Percentiles rank a stretch among this genome's conserved stretches.
phyloP scores from a whole-genome alignment of 2,113 vertebrate species.

The Pachyramphus minor region DNA sequence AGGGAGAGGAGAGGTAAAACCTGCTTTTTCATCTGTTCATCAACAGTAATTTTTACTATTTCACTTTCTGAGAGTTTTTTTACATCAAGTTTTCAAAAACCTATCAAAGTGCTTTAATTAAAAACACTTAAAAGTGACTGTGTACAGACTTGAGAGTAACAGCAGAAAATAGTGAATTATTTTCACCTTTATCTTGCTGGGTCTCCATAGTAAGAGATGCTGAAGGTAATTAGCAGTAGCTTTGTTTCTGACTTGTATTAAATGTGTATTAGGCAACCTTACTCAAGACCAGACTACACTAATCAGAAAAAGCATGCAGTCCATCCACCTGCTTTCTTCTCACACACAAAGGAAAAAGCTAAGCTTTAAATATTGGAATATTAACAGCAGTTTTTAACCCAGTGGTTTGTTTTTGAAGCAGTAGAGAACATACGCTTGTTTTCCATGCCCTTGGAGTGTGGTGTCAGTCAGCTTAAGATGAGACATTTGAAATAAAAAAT shows the following conservation, averaged over 20 bases:
- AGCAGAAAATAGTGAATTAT: slow-evolving; percentile 21
- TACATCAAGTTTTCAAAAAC: slow-evolving; percentile 27
- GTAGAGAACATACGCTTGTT: background rate
- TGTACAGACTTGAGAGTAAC: background rate
- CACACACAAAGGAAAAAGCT: background rate
- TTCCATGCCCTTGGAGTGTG: background rate
- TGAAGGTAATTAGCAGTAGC: slow-evolving; percentile 27
- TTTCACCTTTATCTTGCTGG: slow-evolving; percentile 43
- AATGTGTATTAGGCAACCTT: slow-evolving; percentile 42
- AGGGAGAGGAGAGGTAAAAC: background rate
- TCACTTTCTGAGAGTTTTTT: background rate
- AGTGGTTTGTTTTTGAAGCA: background rate
- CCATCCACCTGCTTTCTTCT: slow-evolving; percentile 8
- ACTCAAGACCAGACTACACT: background rate
- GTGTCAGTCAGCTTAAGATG: background rate
- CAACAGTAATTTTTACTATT: background rate
- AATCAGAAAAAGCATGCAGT: slow-evolving; percentile 33
- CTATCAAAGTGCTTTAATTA: slow-evolving; percentile 29
- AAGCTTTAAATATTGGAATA: background rate
- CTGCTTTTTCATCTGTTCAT: background rate
- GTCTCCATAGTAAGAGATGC: slow-evolving; percentile 30
- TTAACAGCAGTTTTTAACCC: background rate
- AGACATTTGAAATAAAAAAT: slow-evolving; percentile 15
- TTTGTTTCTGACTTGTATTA: slow-evolving; percentile 29
- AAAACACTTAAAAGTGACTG: slow-evolving; percentile 9